phyloP scores from a whole-genome alignment of 2,797 vertebrate genomes.

The Hypotaenidia okinawae region DNA sequence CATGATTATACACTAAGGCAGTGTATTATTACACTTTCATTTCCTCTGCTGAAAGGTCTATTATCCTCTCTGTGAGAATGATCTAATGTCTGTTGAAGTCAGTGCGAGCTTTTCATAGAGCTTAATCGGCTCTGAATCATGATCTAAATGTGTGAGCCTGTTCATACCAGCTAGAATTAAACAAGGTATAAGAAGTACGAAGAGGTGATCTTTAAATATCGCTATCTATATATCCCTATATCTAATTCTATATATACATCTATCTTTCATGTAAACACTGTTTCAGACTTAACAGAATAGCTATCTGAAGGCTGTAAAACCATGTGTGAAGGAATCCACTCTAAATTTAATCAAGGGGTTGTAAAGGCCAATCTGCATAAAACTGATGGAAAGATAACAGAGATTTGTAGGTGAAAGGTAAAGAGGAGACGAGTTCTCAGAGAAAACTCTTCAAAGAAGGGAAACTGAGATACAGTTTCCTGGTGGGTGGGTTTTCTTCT shows the following conservation, averaged over 20 bases:
- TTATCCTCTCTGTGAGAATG: constrained; percentile 41
- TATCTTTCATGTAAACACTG: neutral
- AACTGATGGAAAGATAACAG: neutral
- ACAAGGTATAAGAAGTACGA: neutral
- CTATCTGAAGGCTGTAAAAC: neutral
- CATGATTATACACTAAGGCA: constrained; percentile 49
- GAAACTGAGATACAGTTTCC: neutral
- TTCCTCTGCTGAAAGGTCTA: constrained; percentile 58
- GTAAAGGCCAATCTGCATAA: neutral
- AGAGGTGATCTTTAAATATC: neutral
- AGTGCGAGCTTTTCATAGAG: constrained; percentile 34
- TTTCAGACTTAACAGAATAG: neutral
- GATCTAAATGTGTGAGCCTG: constrained; percentile 11
- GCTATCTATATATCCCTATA: neutral
- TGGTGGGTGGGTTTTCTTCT: neutral
- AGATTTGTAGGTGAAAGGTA: neutral
- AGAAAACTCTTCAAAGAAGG: neutral
- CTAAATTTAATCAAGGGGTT: neutral
- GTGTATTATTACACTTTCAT: constrained; percentile 48
- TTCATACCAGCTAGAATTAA: constrained; percentile 9
- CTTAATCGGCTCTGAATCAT: constrained; percentile 36
- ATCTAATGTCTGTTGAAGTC: constrained; percentile 46
- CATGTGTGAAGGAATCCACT: neutral
- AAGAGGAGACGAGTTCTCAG: neutral
- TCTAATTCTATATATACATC: neutral